Conservation (phyloP, 2,797 vertebrate species). For the Sebastes elongatus region DNA sequence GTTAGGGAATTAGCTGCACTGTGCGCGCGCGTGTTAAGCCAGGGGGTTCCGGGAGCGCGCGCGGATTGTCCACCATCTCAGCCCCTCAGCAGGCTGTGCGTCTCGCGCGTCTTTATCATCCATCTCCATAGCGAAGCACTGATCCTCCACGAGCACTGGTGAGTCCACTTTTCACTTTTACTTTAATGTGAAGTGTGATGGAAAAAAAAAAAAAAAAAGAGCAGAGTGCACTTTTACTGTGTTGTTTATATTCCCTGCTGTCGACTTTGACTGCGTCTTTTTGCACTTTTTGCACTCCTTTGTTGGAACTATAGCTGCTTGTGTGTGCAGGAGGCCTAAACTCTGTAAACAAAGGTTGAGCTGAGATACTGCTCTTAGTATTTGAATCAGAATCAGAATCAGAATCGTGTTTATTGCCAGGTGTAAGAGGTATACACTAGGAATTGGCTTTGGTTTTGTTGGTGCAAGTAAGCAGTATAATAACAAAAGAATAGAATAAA, state of each 20-base stretch:
- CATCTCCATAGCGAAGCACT: constrained; percentile 45
- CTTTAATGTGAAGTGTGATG: not conserved
- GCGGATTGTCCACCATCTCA: constrained; percentile 82
- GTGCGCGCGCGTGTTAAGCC: constrained; percentile 80
- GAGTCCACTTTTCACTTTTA: constrained; percentile 47
- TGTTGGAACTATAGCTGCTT: not conserved
- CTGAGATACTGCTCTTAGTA: not conserved
- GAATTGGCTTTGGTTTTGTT: too few species aligned
- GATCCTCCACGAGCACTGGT: constrained; percentile 62
- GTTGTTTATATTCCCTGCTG: not conserved
- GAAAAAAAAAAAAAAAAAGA: not conserved
- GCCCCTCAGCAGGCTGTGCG: constrained; percentile 43
- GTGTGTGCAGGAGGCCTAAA: not conserved
- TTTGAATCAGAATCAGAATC: not conserved
- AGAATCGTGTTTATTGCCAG: too few species aligned
- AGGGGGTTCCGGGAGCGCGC: constrained; percentile 75
- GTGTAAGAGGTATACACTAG: too few species aligned
- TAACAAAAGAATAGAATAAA: too few species aligned
- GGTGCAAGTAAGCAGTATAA: too few species aligned
- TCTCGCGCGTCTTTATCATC: constrained; percentile 58
- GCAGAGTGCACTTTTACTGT: not conserved
- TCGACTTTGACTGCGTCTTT: not conserved
- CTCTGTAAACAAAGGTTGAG: not conserved
- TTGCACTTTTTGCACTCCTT: not conserved
- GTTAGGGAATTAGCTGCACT: constrained; percentile 85